phyloP scores from a whole-genome alignment of 2,888 invertebrate genomes.

The Taenaris catops region DNA sequence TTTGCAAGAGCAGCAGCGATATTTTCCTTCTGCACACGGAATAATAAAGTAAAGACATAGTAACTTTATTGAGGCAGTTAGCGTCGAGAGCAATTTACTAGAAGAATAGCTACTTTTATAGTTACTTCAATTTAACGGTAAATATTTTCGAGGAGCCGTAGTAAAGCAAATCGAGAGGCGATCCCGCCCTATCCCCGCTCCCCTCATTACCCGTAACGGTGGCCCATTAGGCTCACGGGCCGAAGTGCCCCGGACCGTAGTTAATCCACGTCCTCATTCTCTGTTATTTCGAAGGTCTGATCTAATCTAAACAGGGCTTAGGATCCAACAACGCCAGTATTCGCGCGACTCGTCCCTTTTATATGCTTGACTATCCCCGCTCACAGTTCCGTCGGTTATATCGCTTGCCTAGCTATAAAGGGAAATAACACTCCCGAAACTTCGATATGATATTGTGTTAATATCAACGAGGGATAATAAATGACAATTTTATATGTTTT shows the following conservation, averaged over 20 bases:
- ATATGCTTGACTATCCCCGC: conserved; percentile 70
- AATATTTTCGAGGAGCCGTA: conserved; percentile 40
- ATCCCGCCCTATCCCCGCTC: conserved; percentile 47
- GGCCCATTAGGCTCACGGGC: conserved; percentile 75
- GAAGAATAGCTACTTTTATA: conserved; percentile 34
- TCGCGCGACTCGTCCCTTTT: conserved; percentile 75
- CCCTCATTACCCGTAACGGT: conserved; percentile 74
- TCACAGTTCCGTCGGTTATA: conserved; percentile 49
- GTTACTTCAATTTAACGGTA: conserved; percentile 41
- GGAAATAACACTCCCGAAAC: conserved; percentile 69
- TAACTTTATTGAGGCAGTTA: conserved; percentile 13
- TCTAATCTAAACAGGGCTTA: conserved; percentile 80
- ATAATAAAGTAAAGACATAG: conserved; percentile 8
- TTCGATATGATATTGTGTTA: conserved; percentile 56
- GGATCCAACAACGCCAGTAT: conserved; percentile 74
- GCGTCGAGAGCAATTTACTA: conserved; percentile 15
- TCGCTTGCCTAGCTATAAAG: conserved; percentile 65
- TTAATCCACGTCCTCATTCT: conserved; percentile 80
- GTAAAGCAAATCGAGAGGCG: conserved; percentile 39
- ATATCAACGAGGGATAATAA: conserved; percentile 24
- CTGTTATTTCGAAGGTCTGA: conserved; percentile 80
- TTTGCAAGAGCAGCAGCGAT: no score
- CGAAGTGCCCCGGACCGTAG: conserved; percentile 77
- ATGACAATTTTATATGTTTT: no score
- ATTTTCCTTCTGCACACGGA: no score